Conservation (phyloP, 2,113 vertebrate species). For the Bettongia penicillata region DNA sequence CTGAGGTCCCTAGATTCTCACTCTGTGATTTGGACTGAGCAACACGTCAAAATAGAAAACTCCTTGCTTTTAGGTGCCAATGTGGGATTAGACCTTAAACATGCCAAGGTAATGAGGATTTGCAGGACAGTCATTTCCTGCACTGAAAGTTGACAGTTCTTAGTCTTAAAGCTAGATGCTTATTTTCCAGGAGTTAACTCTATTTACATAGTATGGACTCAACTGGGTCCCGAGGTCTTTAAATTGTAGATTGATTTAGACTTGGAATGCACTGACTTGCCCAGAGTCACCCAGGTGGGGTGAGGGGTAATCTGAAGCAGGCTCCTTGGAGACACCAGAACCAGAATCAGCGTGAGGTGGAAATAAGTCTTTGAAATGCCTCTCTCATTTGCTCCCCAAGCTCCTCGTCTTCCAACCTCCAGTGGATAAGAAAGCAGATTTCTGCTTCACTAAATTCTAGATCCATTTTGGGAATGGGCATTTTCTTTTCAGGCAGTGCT, state of each 20-base stretch:
- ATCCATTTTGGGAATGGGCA: neutral
- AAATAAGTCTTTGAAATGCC: neutral
- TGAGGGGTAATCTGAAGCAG: neutral
- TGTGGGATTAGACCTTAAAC: neutral
- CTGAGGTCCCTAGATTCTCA: neutral
- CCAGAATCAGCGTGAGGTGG: neutral
- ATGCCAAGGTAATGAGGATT: neutral
- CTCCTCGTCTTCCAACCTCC: neutral
- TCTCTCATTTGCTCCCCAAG: neutral
- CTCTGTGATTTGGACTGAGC: neutral
- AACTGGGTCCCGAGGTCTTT: neutral
- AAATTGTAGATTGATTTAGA: neutral
- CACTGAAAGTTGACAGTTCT: neutral
- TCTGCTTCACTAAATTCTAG: neutral
- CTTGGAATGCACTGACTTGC: neutral
- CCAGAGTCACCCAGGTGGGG: neutral
- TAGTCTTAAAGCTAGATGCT: neutral
- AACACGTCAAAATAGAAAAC: neutral
- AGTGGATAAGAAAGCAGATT: neutral
- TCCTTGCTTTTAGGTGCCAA: neutral
- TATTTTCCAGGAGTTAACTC: neutral
- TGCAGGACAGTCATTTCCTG: neutral
- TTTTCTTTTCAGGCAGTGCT: neutral
- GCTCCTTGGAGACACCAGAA: neutral
- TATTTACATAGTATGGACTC: too few relatives aligned